phyloP scores from a whole-genome alignment of 2,113 vertebrate species.

The Ondatra zibethicus region DNA sequence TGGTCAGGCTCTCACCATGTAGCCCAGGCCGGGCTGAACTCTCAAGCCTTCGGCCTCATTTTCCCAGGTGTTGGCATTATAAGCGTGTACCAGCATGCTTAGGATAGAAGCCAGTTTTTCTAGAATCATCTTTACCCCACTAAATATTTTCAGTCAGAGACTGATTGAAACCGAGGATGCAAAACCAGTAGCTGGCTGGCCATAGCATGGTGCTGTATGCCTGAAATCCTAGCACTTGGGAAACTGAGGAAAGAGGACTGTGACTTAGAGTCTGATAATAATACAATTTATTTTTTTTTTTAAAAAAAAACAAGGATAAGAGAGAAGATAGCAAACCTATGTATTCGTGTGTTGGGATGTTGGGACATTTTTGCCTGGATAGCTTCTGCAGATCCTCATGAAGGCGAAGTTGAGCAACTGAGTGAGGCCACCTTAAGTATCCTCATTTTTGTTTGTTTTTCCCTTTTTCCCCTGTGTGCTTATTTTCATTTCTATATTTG shows the following conservation, averaged over 20 bases:
- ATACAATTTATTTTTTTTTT: neutral
- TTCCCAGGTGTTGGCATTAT: neutral
- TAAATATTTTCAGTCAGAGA: neutral
- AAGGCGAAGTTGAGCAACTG: neutral
- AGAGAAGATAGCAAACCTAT: neutral
- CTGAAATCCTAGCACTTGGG: neutral
- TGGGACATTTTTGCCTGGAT: neutral
- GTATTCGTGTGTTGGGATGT: neutral
- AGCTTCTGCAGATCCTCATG: neutral
- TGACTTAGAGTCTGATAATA: neutral
- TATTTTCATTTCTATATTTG: neutral
- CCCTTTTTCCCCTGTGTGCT: neutral
- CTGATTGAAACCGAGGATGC: neutral
- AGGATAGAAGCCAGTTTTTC: neutral
- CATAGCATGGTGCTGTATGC: neutral
- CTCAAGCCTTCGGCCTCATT: neutral
- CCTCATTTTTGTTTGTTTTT: neutral
- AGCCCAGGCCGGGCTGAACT: neutral
- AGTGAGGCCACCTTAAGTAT: neutral
- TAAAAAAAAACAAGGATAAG: neutral
- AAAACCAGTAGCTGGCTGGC: neutral
- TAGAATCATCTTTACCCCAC: neutral
- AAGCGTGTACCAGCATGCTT: neutral
- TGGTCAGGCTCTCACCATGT: neutral
- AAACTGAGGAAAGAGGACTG: no score